Percentiles rank a stretch among this genome's conserved stretches.
phyloP scores from a whole-genome alignment of 2,888 invertebrate genomes.

The Rhorus exstirpatorius region DNA sequence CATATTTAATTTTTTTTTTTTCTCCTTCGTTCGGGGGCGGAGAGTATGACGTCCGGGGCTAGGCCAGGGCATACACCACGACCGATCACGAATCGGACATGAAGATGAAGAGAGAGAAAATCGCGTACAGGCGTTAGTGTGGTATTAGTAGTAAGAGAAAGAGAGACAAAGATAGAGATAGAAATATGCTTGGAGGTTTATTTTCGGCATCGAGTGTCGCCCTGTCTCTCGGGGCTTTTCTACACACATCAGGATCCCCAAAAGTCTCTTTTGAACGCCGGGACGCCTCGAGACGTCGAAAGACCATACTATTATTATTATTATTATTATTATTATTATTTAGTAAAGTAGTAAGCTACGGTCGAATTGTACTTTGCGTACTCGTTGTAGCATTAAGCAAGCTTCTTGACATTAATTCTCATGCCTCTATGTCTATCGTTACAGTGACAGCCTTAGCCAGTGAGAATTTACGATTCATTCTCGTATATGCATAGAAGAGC shows the following conservation, averaged over 20 bases:
- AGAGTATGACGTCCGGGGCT: constrained; percentile 62
- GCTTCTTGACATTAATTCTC: neutral
- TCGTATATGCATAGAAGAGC: too few relatives aligned
- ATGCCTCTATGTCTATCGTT: neutral
- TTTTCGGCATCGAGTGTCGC: constrained; percentile 80
- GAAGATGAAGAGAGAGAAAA: constrained; percentile 67
- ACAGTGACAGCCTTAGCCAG: neutral
- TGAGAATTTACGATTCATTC: constrained; percentile 20
- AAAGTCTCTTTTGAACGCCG: constrained; percentile 53
- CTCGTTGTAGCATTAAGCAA: constrained; percentile 9
- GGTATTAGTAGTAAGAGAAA: constrained; percentile 8
- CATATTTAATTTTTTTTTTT: too few relatives aligned
- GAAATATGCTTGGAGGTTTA: constrained; percentile 79
- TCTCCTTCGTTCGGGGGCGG: constrained; percentile 59
- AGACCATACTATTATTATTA: neutral
- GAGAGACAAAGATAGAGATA: constrained; percentile 45
- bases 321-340: constrained; percentile 26
- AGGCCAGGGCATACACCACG: constrained; percentile 52
- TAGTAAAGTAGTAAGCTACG: neutral
- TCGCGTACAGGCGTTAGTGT: constrained; percentile 4
- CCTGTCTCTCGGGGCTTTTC: constrained; percentile 73
- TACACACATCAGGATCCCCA: constrained; percentile 41
- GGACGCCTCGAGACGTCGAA: constrained; percentile 43
- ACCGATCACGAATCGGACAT: constrained; percentile 70
- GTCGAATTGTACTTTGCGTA: constrained; percentile 14